Evolutionary conservation across 2,888 invertebrate genomes (phyloP).

Genomic region (Clusia tigrina): DNA sequence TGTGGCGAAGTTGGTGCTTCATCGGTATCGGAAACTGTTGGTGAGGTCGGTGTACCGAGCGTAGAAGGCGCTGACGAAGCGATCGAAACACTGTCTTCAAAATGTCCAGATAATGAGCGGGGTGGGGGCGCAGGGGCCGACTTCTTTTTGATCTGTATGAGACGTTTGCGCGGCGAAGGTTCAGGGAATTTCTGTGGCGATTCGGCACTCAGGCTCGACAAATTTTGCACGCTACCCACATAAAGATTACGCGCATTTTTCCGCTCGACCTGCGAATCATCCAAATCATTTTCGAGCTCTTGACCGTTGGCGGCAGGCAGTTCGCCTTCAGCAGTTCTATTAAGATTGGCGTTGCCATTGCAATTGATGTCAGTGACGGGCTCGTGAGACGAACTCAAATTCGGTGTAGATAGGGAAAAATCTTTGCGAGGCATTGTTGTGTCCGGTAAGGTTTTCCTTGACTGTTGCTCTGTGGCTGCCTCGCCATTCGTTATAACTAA

Average conservation of each 20-base stretch:
- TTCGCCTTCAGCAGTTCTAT: slow-evolving; percentile 19
- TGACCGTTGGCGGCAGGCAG: slow-evolving; percentile 26
- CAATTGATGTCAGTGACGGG: slow-evolving; percentile 37
- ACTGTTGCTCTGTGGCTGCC: background rate
- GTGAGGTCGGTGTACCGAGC: slow-evolving; percentile 27
- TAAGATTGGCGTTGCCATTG: slow-evolving; percentile 53
- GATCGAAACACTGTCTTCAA: slow-evolving; percentile 44
- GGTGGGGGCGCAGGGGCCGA: slow-evolving; percentile 60
- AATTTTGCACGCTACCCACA: slow-evolving; percentile 35
- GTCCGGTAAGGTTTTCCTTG: background rate
- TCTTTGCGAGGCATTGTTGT: slow-evolving; percentile 49
- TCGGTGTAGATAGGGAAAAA: slow-evolving; percentile 61
- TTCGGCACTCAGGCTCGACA: slow-evolving; percentile 9
- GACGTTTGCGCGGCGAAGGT: slow-evolving; percentile 59
- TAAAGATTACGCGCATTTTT: slow-evolving; percentile 43
- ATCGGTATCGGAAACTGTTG: slow-evolving; percentile 18
- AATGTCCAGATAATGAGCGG: slow-evolving; percentile 32
- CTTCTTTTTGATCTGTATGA: slow-evolving; percentile 53
- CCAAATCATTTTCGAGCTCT: slow-evolving; percentile 31
- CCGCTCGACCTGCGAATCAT: slow-evolving; percentile 46
- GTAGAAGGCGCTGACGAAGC: slow-evolving; percentile 45
- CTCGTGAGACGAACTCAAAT: slow-evolving; percentile 40
- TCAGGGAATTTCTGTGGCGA: slow-evolving; percentile 47
- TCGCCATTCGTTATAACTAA: slow-evolving; percentile 39
- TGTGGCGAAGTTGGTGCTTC: background rate